A percentile compares a stretch with the other conserved stretches of the same genome.
Conservation (phyloP, 1,140 invertebrate species). For the Drosophila eugracilis region DNA sequence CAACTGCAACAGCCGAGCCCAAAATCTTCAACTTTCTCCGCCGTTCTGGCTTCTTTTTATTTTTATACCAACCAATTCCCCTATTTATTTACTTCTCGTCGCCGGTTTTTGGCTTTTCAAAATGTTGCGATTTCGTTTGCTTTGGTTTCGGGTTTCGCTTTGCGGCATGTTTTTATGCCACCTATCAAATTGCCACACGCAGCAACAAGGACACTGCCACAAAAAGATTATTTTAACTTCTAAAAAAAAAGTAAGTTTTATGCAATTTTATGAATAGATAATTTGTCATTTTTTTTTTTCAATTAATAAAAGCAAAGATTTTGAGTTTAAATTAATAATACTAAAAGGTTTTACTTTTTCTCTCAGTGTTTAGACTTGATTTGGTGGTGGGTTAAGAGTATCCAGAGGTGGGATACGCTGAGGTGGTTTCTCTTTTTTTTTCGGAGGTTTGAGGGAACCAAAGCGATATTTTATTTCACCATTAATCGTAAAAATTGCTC, state of each 20-base stretch:
- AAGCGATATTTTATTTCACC: slow-evolving; percentile 68
- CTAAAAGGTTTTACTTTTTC: background rate
- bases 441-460: too few relatives aligned
- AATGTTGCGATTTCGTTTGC: slow-evolving; percentile 40
- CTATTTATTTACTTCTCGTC: background rate
- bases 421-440: slow-evolving; percentile 3
- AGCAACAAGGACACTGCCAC: slow-evolving; percentile 2
- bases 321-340: too few relatives aligned
- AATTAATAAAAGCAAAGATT: too few relatives aligned
- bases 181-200: slow-evolving; percentile 41
- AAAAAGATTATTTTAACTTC: background rate
- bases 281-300: background rate
- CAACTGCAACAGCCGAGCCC: slow-evolving; percentile 37
- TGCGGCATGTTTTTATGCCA: slow-evolving; percentile 34
- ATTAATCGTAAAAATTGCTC: slow-evolving; percentile 55
- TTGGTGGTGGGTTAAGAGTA: background rate
- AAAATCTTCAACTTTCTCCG: slow-evolving; percentile 1
- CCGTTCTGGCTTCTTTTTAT: too few relatives aligned
- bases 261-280: too few relatives aligned
- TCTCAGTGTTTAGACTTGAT: background rate
- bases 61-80: background rate
- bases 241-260: too few relatives aligned
- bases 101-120: background rate
- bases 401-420: slow-evolving; percentile 10
- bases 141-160: slow-evolving; percentile 34